These are phyloP conservation scores for Lomographa bimaculata DNA, from an alignment of 2,888 invertebrate species.

Conservation along the genomic window DNA sequence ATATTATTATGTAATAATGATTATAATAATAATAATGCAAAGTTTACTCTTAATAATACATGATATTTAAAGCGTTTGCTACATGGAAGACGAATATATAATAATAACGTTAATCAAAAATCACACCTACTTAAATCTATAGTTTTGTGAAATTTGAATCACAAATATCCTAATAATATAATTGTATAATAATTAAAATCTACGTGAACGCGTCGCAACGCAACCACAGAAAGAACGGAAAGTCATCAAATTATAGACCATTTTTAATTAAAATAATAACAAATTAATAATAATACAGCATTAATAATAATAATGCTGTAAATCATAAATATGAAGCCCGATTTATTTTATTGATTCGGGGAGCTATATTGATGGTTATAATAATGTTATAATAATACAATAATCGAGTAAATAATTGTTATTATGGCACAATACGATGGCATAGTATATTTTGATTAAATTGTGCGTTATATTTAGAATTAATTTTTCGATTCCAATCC, in stretches of 20 bases:
- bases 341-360: constrained; percentile 21
- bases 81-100: constrained; percentile 63
- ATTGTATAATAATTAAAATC: constrained; percentile 66
- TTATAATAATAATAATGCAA: not conserved
- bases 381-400: constrained; percentile 29
- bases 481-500: constrained; percentile 16
- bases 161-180: constrained; percentile 42
- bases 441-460: constrained; percentile 34
- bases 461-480: constrained; percentile 36
- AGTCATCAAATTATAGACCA: constrained; percentile 56
- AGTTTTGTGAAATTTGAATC: too few relatives aligned
- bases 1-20: constrained; percentile 1
- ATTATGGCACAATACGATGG: constrained; percentile 35
- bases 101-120: constrained; percentile 43
- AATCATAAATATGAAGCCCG: constrained; percentile 23
- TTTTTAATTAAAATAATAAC: constrained; percentile 34
- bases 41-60: constrained; percentile 11
- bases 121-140: constrained; percentile 32
- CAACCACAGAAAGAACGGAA: constrained; percentile 59
- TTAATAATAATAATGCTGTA: constrained; percentile 11
- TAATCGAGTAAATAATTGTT: constrained; percentile 33
- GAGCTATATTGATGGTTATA: constrained; percentile 22
- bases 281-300: constrained; percentile 8
- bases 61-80: constrained; percentile 47
- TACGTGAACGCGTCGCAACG: constrained; percentile 80